phyloP scores from a whole-genome alignment of 1,140 invertebrate genomes.

The Drosophila parvula region DNA sequence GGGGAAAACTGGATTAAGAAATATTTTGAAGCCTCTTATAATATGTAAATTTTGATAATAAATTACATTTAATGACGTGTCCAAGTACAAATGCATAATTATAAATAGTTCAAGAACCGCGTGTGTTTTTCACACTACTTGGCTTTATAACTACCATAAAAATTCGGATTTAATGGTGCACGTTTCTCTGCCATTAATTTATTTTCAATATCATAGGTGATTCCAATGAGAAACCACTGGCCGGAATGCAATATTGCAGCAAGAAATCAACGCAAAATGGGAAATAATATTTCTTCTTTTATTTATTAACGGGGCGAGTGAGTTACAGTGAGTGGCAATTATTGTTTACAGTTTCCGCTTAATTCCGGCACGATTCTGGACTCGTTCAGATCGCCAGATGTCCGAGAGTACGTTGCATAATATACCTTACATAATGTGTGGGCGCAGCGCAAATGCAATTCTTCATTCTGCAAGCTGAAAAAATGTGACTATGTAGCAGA shows the following conservation, averaged over 20 bases:
- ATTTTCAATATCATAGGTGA: neutral
- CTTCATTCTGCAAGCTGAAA: conserved; percentile 9
- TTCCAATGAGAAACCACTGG: conserved; percentile 1
- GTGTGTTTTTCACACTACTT: conserved; percentile 8
- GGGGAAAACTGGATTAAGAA: neutral
- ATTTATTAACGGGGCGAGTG: neutral
- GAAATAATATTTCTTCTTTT: neutral
- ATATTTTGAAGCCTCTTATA: neutral
- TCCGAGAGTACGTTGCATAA: conserved; percentile 23
- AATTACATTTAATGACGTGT: conserved; percentile 4
- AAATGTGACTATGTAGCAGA: conserved; percentile 13
- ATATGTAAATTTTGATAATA: neutral
- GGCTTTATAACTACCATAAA: conserved; percentile 6
- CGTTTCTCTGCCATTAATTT: conserved; percentile 15
- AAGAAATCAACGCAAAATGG: neutral
- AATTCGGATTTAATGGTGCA: conserved; percentile 5
- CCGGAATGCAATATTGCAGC: conserved; percentile 5
- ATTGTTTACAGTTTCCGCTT: conserved; percentile 38
- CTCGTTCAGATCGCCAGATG: conserved; percentile 31
- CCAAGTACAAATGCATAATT: neutral
- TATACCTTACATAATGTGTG: conserved; percentile 26
- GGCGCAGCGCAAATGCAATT: conserved; percentile 14
- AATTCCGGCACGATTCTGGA: conserved; percentile 41
- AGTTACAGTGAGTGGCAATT: conserved; percentile 16
- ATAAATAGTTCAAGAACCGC: conserved; percentile 7